Evolutionary conservation across 2,113 vertebrate species (phyloP).

Genomic region (Tichodroma muraria): DNA sequence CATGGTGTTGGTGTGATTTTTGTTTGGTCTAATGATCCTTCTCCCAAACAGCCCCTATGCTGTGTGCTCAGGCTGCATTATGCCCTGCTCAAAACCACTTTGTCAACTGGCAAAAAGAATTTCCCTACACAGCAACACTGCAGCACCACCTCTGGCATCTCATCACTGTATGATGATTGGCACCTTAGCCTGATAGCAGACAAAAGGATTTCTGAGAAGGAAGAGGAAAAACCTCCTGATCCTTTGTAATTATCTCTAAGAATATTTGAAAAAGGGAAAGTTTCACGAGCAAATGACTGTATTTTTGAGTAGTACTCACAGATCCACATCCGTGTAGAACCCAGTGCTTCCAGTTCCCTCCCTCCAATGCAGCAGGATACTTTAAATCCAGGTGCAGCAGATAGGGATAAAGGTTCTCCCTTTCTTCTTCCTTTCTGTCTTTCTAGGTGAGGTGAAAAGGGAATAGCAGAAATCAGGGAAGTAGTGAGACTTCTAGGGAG

Average conservation of each 20-base stretch:
- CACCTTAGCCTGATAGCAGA: not conserved
- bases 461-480: not conserved
- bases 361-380: not conserved
- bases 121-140: not conserved
- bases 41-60: not conserved
- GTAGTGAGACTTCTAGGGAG: not conserved
- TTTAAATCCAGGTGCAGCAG: not conserved
- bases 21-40: not conserved
- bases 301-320: not conserved
- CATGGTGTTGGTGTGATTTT: not conserved
- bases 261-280: not conserved
- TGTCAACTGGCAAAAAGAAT: not conserved
- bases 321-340: not conserved
- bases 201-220: not conserved
- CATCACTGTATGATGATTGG: rapidly evolving
- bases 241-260: not conserved
- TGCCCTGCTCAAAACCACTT: not conserved
- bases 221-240: not conserved
- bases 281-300: not conserved
- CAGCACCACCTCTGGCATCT: not conserved
- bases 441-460: not conserved
- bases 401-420: not conserved
- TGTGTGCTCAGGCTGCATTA: not conserved
- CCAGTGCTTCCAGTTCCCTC: not conserved
- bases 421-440: not conserved